A percentile compares a stretch with the other conserved stretches of the same genome.
Evolutionary conservation across 2,797 vertebrate genomes (phyloP).

Genomic region (Dicrostonyx torquatus): DNA sequence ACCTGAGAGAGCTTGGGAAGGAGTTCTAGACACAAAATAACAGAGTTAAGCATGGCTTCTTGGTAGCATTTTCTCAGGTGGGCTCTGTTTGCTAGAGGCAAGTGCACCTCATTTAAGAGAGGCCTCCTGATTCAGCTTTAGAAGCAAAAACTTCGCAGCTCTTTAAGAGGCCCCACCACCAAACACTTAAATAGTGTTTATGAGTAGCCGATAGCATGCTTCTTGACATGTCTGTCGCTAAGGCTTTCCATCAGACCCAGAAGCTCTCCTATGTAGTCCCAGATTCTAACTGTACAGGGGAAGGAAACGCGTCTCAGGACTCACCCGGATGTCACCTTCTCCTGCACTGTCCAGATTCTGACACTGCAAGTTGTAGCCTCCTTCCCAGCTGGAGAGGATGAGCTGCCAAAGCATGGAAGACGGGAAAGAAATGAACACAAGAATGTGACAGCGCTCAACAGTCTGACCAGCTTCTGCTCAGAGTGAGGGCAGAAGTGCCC

Average conservation of each 20-base stretch:
- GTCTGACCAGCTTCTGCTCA: not conserved
- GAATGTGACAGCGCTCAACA: not conserved
- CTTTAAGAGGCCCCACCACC: no score
- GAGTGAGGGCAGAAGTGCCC: not conserved
- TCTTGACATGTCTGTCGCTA: not conserved
- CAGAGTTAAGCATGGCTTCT: no score
- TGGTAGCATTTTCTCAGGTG: no score
- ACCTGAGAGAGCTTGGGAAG: no score
- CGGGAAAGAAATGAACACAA: not conserved
- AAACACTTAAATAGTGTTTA: no score
- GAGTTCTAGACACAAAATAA: no score
- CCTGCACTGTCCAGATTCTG: conserved; percentile 90
- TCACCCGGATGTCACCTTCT: conserved; percentile 90
- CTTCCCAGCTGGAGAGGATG: conserved; percentile 90
- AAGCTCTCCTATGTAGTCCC: not conserved
- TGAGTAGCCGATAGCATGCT: no score
- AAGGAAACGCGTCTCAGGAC: conserved; percentile 47
- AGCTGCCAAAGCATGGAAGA: conserved; percentile 86
- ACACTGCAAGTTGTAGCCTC: conserved; percentile 91
- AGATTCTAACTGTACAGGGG: not conserved
- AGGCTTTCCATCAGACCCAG: not conserved
- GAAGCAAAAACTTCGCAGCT: no score
- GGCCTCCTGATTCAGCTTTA: no score
- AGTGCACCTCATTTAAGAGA: no score
- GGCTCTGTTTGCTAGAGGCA: no score